These are phyloP conservation scores for Yoshiicerus persimilis DNA, from an alignment of 1,140 invertebrate genomes.

Conservation along the genomic window DNA sequence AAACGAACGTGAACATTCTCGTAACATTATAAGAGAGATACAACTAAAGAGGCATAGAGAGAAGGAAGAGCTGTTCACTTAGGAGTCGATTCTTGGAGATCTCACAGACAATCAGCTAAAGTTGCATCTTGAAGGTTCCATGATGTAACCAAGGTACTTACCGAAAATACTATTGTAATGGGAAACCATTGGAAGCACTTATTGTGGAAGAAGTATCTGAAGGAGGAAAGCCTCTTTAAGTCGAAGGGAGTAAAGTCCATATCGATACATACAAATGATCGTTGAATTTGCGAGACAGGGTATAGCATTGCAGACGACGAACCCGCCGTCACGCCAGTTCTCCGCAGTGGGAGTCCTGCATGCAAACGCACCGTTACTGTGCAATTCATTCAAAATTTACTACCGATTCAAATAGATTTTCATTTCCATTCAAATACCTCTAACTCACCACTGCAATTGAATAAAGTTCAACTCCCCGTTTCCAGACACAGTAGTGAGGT, in stretches of 20 bases:
- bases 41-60: background rate
- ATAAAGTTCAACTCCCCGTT: background rate
- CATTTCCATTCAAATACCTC: background rate
- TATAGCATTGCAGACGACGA: background rate
- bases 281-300: background rate
- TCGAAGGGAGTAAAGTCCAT: background rate
- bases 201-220: slow-evolving; percentile 16
- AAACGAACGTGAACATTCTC: background rate
- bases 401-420: background rate
- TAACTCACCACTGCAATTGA: background rate
- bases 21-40: background rate
- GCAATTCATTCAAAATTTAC: slow-evolving; percentile 30
- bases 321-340: background rate
- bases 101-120: background rate
- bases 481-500: background rate
- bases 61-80: background rate
- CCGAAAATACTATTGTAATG: slow-evolving; percentile 5
- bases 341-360: background rate
- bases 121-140: background rate
- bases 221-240: slow-evolving; percentile 26
- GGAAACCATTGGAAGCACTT: slow-evolving; percentile 4
- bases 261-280: background rate
- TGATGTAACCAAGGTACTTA: slow-evolving; percentile 2
- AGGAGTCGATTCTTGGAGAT: background rate
- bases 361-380: background rate